A percentile compares a stretch with the other conserved stretches of the same genome.
phyloP scores from a whole-genome alignment of 2,113 vertebrate genomes.

The Acanthisitta chloris region DNA sequence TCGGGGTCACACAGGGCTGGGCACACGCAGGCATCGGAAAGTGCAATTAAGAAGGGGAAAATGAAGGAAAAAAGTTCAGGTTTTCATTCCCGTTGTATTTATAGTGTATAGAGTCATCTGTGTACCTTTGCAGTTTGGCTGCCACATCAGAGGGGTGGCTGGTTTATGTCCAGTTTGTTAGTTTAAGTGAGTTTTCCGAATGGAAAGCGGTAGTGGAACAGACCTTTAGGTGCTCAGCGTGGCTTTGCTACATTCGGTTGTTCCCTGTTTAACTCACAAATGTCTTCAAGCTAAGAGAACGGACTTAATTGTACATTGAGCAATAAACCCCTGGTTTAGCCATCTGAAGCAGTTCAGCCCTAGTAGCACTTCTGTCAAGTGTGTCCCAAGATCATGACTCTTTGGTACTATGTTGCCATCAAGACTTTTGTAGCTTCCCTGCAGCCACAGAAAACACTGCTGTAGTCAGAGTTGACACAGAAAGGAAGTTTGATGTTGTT shows the following conservation, averaged over 20 bases:
- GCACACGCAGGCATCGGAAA: no score
- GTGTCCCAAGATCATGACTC: background rate
- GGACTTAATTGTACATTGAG: fast-evolving
- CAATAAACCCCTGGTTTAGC: background rate
- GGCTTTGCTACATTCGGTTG: background rate
- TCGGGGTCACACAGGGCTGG: no score
- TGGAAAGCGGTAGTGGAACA: background rate
- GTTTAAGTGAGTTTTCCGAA: conserved; percentile 1
- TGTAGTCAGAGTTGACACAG: background rate
- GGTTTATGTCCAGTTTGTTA: background rate
- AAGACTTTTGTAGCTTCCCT: background rate
- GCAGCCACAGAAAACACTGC: background rate
- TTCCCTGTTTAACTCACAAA: background rate
- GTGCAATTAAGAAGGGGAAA: background rate
- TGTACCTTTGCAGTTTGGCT: background rate
- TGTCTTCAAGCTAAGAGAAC: background rate
- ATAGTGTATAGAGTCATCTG: background rate
- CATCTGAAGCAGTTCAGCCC: background rate
- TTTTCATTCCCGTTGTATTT: background rate
- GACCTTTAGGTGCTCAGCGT: background rate
- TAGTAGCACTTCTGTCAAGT: background rate
- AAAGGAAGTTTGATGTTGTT: background rate
- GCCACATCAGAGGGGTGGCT: background rate
- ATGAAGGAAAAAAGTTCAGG: background rate
- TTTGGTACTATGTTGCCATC: background rate